A percentile compares a stretch with the other conserved stretches of the same genome.
Evolutionary conservation across 2,797 vertebrate genomes (phyloP).

Genomic region (Aeoliscus strigatus): DNA sequence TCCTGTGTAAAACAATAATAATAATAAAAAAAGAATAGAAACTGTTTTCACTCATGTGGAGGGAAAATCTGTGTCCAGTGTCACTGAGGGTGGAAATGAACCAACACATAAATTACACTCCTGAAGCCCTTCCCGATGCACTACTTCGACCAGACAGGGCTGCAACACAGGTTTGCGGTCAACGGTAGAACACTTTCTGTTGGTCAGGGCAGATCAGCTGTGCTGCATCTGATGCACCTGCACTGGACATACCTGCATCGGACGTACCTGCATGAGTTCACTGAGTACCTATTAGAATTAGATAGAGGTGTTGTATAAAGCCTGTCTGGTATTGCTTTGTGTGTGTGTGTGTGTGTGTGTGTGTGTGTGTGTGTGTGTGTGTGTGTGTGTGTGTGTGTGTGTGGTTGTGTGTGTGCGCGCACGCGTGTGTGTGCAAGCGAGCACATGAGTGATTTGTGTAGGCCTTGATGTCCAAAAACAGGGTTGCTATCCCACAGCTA

Average conservation of each 20-base stretch:
- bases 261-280: conserved; percentile 59
- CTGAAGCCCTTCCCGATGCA: conserved; percentile 62
- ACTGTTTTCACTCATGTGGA: conserved; percentile 44
- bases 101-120: conserved; percentile 53
- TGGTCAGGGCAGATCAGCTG: conserved; percentile 40
- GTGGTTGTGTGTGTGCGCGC: too few species aligned
- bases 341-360: conserved; percentile 38
- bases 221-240: conserved; percentile 55
- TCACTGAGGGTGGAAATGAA: conserved; percentile 55
- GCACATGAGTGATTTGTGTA: conserved; percentile 13
- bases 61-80: conserved; percentile 58
- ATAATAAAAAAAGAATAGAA: conserved; percentile 59
- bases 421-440: conserved; percentile 45
- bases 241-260: conserved; percentile 54
- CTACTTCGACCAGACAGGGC: conserved; percentile 58
- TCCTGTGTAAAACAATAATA: conserved; percentile 56
- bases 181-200: conserved; percentile 62
- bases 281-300: conserved; percentile 72
- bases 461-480: conserved; percentile 45
- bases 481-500: conserved; percentile 38
- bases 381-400: too few species aligned
- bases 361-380: conserved; percentile 9
- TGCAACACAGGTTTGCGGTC: conserved; percentile 70
- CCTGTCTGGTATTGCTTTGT: conserved; percentile 71
- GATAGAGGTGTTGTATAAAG: conserved; percentile 60